Percentiles rank a stretch among this genome's conserved stretches.
phyloP scores from a whole-genome alignment of 1,140 invertebrate species.

The Stegodyphus dumicola region DNA sequence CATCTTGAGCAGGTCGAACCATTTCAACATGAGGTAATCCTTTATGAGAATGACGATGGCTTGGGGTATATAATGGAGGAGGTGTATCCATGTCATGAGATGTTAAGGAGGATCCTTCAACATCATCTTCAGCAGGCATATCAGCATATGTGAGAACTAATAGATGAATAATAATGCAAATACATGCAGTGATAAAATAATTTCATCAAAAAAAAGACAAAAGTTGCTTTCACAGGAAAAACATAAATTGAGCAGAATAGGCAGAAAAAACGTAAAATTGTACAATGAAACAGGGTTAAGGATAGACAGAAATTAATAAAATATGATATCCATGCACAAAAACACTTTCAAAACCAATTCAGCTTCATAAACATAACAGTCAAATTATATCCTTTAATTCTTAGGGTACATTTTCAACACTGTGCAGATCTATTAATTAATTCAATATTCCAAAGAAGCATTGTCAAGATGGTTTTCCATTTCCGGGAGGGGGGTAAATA shows the following conservation, averaged over 20 bases:
- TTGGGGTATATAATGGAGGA: slow-evolving; percentile 71
- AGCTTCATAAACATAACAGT: too few species aligned
- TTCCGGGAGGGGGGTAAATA: too few species aligned
- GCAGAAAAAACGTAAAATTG: background rate
- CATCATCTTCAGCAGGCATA: slow-evolving; percentile 86
- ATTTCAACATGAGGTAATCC: slow-evolving; percentile 95
- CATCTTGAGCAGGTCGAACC: slow-evolving; percentile 88
- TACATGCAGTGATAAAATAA: background rate
- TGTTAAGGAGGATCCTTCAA: slow-evolving; percentile 83
- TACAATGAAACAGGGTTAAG: background rate
- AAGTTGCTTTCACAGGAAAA: background rate
- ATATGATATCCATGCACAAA: too few species aligned
- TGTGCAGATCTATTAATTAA: too few species aligned
- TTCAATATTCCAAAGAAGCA: too few species aligned
- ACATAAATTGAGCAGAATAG: background rate
- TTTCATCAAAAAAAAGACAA: background rate
- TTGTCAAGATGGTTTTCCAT: too few species aligned
- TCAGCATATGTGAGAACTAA: slow-evolving; percentile 99
- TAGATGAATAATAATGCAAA: background rate
- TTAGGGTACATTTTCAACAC: too few species aligned
- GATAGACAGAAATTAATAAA: background rate
- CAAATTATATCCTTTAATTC: too few species aligned
- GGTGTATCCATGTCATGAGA: slow-evolving; percentile 71
- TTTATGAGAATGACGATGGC: slow-evolving; percentile 39
- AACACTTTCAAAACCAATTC: too few species aligned